phyloP scores from a whole-genome alignment of 2,888 invertebrate genomes.

The Eristalinus sepulchralis region DNA sequence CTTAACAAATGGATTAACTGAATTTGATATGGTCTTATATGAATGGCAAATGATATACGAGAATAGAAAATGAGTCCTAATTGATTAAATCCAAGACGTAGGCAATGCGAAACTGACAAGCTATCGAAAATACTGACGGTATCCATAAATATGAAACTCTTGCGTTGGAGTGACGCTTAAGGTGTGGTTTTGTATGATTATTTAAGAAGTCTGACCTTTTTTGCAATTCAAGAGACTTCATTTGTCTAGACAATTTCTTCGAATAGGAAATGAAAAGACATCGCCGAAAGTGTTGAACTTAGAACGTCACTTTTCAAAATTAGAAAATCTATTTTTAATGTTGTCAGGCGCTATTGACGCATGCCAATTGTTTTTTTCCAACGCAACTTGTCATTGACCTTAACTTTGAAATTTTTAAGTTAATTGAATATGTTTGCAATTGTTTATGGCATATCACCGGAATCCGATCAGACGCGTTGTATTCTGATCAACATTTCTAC shows the following conservation, averaged over 20 bases:
- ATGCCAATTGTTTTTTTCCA: neutral
- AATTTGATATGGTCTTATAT: neutral
- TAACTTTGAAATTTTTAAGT: neutral
- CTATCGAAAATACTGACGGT: neutral
- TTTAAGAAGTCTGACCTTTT: neutral
- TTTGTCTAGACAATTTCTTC: neutral
- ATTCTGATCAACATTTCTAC: no score
- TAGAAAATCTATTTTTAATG: neutral
- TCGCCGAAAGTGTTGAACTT: neutral
- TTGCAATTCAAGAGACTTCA: neutral
- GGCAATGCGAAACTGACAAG: neutral
- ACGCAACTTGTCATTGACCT: neutral
- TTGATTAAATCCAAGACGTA: neutral
- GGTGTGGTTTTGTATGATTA: neutral
- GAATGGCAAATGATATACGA: neutral
- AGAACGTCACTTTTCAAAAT: neutral
- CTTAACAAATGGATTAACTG: neutral
- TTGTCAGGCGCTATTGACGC: neutral
- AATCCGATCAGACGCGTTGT: no score
- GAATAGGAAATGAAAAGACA: neutral
- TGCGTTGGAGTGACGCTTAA: neutral
- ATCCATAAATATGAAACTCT: neutral
- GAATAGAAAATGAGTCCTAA: neutral
- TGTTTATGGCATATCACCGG: neutral
- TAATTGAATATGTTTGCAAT: neutral